phyloP scores from a whole-genome alignment of 2,113 vertebrate genomes.

The Todiramphus saurophagus region DNA sequence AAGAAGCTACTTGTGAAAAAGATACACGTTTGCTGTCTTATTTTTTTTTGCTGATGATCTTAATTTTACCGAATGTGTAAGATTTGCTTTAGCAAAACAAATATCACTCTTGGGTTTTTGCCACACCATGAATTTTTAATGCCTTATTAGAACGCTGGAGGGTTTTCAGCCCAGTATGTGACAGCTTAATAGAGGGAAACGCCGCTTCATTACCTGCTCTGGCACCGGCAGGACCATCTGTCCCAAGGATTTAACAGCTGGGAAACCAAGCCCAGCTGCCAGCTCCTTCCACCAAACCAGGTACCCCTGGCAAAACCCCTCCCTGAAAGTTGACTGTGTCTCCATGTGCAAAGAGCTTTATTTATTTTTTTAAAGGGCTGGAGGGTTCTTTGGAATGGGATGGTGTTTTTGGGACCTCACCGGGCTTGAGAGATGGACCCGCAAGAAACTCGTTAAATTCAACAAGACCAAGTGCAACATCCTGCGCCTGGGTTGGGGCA shows the following conservation, averaged over 20 bases:
- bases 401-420: fast-evolving
- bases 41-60: neutral
- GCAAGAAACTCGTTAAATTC: neutral
- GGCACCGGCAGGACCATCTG: neutral
- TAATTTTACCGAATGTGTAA: constrained; percentile 7
- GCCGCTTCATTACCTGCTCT: neutral
- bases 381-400: neutral
- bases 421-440: neutral
- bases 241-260: neutral
- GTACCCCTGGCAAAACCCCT: neutral
- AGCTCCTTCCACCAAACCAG: neutral
- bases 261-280: neutral
- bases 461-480: neutral
- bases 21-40: neutral
- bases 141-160: neutral
- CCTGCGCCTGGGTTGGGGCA: no score
- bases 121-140: constrained; percentile 36
- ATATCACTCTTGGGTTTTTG: constrained; percentile 26
- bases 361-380: neutral
- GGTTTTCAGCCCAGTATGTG: neutral
- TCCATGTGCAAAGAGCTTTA: fast-evolving
- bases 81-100: constrained; percentile 51
- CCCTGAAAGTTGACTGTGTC: fast-evolving
- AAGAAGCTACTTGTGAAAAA: constrained; percentile 19
- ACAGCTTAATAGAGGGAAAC: neutral